These are phyloP conservation scores for Chrysina gloriosa DNA, from an alignment of 2,888 invertebrate species.

Conservation along the genomic window DNA sequence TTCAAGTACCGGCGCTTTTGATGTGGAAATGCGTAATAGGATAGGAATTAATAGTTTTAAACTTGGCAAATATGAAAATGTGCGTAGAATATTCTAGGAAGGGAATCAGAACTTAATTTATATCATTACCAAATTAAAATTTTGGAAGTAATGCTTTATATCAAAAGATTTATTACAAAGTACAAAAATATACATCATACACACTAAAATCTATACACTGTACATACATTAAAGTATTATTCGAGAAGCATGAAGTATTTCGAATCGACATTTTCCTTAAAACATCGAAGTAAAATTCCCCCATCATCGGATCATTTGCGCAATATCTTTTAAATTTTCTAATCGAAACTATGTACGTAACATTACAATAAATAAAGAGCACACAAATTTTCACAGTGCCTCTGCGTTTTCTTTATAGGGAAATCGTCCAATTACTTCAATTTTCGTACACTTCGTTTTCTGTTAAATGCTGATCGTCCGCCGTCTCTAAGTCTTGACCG, in stretches of 20 bases:
- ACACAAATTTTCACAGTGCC: neutral
- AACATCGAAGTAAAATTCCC: neutral
- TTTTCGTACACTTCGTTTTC: conserved; percentile 1
- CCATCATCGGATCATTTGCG: too few relatives aligned
- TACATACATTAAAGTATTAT: conserved; percentile 12
- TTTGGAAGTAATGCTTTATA: neutral
- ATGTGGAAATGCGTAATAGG: too few relatives aligned
- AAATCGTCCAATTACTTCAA: neutral
- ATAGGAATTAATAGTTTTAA: too few relatives aligned
- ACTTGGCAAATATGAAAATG: too few relatives aligned
- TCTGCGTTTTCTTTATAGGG: neutral
- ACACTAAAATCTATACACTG: conserved; percentile 31
- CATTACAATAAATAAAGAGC: neutral
- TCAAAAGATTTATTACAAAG: conserved; percentile 29
- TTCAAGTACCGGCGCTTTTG: too few relatives aligned
- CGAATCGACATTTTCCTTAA: too few relatives aligned
- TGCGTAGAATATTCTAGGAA: too few relatives aligned
- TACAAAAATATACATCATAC: conserved; percentile 37
- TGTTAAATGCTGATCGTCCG: conserved; percentile 42
- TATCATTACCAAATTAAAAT: neutral
- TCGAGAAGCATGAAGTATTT: too few relatives aligned
- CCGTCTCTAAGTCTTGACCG: conserved; percentile 52
- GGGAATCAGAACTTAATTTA: too few relatives aligned
- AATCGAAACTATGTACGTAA: neutral
- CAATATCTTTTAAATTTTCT: too few relatives aligned